Evolutionary conservation across 2,113 vertebrate genomes (phyloP), one percentile per base, ranked within the genome.

Genomic region (Struthidea cinerea): DNA sequence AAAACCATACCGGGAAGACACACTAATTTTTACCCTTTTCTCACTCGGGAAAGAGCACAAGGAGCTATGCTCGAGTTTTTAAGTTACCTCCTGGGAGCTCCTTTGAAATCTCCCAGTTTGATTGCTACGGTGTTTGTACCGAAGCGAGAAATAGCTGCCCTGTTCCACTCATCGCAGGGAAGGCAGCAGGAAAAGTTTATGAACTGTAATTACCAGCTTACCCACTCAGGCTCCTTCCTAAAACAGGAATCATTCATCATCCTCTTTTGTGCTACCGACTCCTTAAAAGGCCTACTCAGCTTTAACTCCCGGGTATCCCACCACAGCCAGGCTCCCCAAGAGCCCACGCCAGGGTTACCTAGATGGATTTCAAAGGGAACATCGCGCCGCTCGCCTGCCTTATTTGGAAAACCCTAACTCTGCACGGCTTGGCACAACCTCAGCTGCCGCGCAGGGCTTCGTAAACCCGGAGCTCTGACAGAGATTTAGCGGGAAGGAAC

Each of bases 201-300:
- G 67, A 87, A 79, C 84, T 73, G 84, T 94, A 87, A 96, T 93
- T 90, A 94, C 85, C 90, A 83, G 68, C 52, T 93, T 78, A 90
- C 65, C 77, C 64, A 75, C 90, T 84, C 85, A 35, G 57, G 69
- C 86, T 81, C 73, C 61, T 73, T 94, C 93, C 83, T 75, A 90
- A 87, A 90, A 61, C 44, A 67, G 69, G 47, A 46, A 56, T 56
- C 92, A 76, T 94, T 52, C 88, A 93, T 96, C 96, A 95, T 55
- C 63, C 47, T 78, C 83, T 82, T 95, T 90, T 87, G 90, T 89
- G 83, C 88, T 90, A 87, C 88, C 21, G 60, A 90, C 88, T 97
- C 96, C 94, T 96, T 97, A 96, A 96, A 97, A 96, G 96, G 94
- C 80, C 93, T 91, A 68, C 78, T 63, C 26, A 10, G 85, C 76